Base-by-base conservation (phyloP, 2,797 vertebrate genomes). In the Dicrostonyx torquatus region DNA sequence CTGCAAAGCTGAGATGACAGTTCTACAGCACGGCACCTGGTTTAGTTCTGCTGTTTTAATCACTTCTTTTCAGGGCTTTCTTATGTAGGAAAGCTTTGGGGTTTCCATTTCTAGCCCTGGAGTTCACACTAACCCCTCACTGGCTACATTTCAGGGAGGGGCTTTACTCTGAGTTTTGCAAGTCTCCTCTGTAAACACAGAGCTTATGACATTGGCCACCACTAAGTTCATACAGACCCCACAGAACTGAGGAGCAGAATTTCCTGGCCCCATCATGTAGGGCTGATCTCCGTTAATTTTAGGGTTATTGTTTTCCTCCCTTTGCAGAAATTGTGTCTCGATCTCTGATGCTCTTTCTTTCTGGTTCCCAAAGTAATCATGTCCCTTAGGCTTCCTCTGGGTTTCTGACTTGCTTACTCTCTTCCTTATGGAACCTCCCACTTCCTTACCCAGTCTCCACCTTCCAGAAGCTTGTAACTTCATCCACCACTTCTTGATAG, bases 71-170 rank as follows among this genome's bases (percentile, higher is more conserved):
- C 40, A 15, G 34, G 87, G 12, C 85, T 78, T 92, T 94, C 64
- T 76, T 76, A 86, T 10, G 76, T 22, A 86, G n/a, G 34, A 40
- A 22, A 45, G 26, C 6, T 62, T 55, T 43, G 78, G 40, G 26
- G 34, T 90, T 89, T 94, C 12, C 40, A 93, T 95, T 86, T 82
- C 48, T 80, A 70, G n/a, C 62, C 77, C 80, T 58, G 78, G 62
- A 82, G n/a, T 75, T 83, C 48, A 93, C 80, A 89, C 66, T 83
- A 34, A 79, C 58, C 37, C 60, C 75, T 93, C 66, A 53, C 40
- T 73, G 8, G n/a, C 53, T 64, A 73, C 24, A 18, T 70, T 85
- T 64, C 78, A 70, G 8, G 72, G 31, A n/a, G 24, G 34, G 31
- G 48, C 24, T 94, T 95, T 62, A 55, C 50, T 79, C 87, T 75